These are phyloP conservation scores for Lepidurus packardi DNA, from an alignment of 1,140 invertebrate species.

Conservation along the genomic window DNA sequence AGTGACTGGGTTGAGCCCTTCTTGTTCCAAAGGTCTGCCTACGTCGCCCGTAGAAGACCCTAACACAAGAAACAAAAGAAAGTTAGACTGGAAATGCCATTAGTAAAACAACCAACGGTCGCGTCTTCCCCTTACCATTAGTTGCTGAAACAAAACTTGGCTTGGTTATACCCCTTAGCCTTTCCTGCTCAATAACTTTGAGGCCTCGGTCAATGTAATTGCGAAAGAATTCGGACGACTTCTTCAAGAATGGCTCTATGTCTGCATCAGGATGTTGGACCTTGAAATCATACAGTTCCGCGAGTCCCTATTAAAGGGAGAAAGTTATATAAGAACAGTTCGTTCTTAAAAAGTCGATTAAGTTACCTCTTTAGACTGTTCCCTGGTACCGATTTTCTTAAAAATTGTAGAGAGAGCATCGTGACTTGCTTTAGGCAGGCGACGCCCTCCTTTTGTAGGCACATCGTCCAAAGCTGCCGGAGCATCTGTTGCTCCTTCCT, in stretches of 20 bases:
- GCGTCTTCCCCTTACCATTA: conserved; percentile 11
- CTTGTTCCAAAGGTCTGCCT: conserved; percentile 8
- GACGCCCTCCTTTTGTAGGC: conserved; percentile 40
- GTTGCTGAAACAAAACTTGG: conserved; percentile 6
- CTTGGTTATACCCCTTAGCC: conserved; percentile 35
- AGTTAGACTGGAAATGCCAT: background rate
- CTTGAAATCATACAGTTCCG: conserved; percentile 83
- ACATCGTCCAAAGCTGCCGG: conserved; percentile 4
- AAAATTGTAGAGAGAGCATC: conserved; percentile 84
- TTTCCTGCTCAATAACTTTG: conserved; percentile 63
- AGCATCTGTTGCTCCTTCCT: background rate
- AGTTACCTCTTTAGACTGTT: conserved; percentile 70
- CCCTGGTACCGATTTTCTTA: conserved; percentile 82
- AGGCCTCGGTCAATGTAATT: conserved; percentile 84
- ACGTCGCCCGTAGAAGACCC: conserved; percentile 5
- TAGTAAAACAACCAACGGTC: too few relatives aligned
- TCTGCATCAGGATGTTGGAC: conserved; percentile 83
- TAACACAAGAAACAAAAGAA: background rate
- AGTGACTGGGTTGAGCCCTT: conserved; percentile 23
- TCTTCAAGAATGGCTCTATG: conserved; percentile 81
- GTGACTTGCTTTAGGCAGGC: conserved; percentile 65
- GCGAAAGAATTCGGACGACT: conserved; percentile 84
- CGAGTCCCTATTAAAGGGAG: conserved; percentile 57
- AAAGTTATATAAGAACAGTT: conserved; percentile 26
- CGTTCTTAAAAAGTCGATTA: background rate